Evolutionary conservation across 1,140 invertebrate genomes (phyloP).

Genomic region (Idris sp.): DNA sequence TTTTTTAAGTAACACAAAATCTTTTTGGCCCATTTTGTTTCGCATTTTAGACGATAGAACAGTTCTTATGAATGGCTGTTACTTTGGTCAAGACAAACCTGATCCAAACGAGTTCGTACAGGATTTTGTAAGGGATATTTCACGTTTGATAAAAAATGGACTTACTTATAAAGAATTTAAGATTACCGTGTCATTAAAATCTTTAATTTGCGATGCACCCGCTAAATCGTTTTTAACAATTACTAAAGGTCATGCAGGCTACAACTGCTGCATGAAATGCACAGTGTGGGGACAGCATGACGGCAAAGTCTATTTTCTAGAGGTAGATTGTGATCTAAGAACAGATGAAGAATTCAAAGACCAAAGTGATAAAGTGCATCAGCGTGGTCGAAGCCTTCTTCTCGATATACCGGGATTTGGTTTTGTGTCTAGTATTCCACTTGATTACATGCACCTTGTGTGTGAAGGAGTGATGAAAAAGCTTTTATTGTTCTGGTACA

Average conservation of each 20-base stretch:
- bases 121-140: slow-evolving; percentile 42
- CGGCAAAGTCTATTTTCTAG: slow-evolving; percentile 29
- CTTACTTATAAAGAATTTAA: slow-evolving; percentile 8
- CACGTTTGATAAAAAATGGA: neutral
- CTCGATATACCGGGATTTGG: slow-evolving; percentile 51
- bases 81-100: slow-evolving; percentile 41
- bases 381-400: slow-evolving; percentile 26
- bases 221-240: slow-evolving; percentile 70
- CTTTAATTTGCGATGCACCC: slow-evolving; percentile 71
- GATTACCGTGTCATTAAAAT: slow-evolving; percentile 47
- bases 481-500: slow-evolving; percentile 55
- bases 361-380: slow-evolving; percentile 25
- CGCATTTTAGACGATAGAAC: slow-evolving; percentile 13
- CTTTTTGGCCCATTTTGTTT: slow-evolving; percentile 22
- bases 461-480: slow-evolving; percentile 65
- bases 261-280: slow-evolving; percentile 71
- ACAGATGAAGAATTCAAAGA: slow-evolving; percentile 36
- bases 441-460: slow-evolving; percentile 66
- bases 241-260: slow-evolving; percentile 70
- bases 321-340: slow-evolving; percentile 15
- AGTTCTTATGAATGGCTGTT: slow-evolving; percentile 17
- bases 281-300: slow-evolving; percentile 23
- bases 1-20: slow-evolving; percentile 8
- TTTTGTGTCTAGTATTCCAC: slow-evolving; percentile 51
- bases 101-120: slow-evolving; percentile 45